Evolutionary conservation across 2,113 vertebrate species (phyloP), one percentile per base, ranked within the genome.

Genomic region (Axis porcinus): DNA sequence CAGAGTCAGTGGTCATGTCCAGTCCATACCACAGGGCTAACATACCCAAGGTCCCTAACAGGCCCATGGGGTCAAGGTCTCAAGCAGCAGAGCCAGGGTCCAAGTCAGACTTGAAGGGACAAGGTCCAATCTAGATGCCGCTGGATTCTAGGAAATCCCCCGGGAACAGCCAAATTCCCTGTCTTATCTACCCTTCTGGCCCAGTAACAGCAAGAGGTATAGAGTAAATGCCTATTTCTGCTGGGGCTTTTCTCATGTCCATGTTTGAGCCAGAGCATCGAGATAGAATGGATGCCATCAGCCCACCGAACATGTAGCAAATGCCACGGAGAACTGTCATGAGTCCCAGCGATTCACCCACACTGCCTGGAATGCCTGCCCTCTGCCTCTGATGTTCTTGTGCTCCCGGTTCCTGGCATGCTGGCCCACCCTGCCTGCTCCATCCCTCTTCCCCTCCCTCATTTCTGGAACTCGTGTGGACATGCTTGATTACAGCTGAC

Each of bases 281-380:
- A 43, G 30, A 54, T 19, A 12, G 54, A 76, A 45, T 0, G 33
- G 86, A 57, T 8, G 36, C n/a, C 6, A 13, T 40, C 17, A 36
- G 74, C 17, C 16, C 14, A 4, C 6, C 0, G 0, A 40, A 17
- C 13, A 2, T 0, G 3, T 13, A 58, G 36, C 0, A 2, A 40
- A 23, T 40, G n/a, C 7, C 11, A 6, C 1, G 8, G 23, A 3
- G n/a, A 52, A 2, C 33, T 9, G 36, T 10, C 47, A 9, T 0
- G 28, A n/a, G 62, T 15, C 19, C 28, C 10, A 9, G 64, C 2
- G 2, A 36, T 30, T 60, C 76, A 5, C 36, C 52, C 7, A 0
- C 30, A 21, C 12, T 27, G 19, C 45, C 55, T 3, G 2, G 54
- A 43, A 84, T 7, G 43, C 89, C 70, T 28, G 70, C 30, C 27